Percentiles rank a stretch among this genome's conserved stretches.
Evolutionary conservation across 2,888 invertebrate genomes (phyloP).

Genomic region (Sarcophaga subvicina): DNA sequence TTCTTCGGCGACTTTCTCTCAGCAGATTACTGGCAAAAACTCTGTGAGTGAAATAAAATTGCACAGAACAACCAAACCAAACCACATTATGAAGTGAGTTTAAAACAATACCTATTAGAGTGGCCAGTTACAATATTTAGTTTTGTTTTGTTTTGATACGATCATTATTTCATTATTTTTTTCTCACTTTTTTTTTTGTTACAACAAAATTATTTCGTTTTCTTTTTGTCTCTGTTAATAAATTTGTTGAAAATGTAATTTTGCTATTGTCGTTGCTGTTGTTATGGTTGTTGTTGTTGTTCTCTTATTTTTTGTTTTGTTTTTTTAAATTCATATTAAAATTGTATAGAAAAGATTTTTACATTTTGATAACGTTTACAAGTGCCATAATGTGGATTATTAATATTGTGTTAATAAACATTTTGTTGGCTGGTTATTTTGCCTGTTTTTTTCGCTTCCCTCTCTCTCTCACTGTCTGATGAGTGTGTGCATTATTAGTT

Average conservation of each 20-base stretch:
- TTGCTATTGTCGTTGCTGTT: not conserved
- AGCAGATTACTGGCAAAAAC: no score
- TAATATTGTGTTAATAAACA: constrained; percentile 69
- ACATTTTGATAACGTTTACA: constrained; percentile 62
- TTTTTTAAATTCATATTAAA: not conserved
- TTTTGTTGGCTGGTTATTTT: constrained; percentile 51
- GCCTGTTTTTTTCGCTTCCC: constrained; percentile 1
- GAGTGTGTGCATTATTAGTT: constrained; percentile 42
- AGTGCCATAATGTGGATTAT: constrained; percentile 65
- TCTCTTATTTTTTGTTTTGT: not conserved
- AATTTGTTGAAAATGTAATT: constrained; percentile 53
- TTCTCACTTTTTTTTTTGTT: not conserved
- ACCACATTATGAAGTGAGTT: not conserved
- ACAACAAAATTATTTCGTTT: constrained; percentile 34
- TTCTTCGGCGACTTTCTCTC: no score
- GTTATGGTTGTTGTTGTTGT: no score
- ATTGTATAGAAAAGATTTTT: constrained; percentile 58
- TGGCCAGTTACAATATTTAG: not conserved
- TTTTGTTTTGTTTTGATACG: not conserved
- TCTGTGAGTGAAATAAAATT: no score
- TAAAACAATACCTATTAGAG: not conserved
- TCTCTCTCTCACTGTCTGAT: constrained; percentile 27
- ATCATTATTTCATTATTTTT: not conserved
- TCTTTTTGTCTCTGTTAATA: constrained; percentile 24
- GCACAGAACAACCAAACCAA: no score